Evolutionary conservation across 2,113 vertebrate genomes (phyloP), one percentile per base, ranked within the genome.

Genomic region (Solenodon paradoxus): DNA sequence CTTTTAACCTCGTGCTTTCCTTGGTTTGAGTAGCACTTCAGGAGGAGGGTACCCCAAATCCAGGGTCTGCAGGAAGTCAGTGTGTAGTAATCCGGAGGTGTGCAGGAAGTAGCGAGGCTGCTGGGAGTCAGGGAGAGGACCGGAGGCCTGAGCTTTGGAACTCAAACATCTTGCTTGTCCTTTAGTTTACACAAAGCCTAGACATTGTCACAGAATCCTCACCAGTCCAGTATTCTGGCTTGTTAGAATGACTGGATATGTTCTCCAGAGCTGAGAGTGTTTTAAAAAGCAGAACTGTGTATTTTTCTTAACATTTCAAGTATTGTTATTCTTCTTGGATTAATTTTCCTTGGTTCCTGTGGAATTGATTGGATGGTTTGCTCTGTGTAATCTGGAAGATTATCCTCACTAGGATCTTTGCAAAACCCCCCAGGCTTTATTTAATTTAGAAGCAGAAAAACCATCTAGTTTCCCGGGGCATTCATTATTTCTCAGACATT

Each of bases 91-190:
- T 88, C 59, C 63, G 63, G 71, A 97, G 95, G 96, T 97, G 94
- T 88, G 57, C 95, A 96, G 97, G 96, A 96, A 96, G 90, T 63
- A 72, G 81, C 42, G 57, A 94, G 95, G 26, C 93, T 74, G 51
- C 80, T 47, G 82, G 57, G 80, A 80, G 59, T 49, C 47, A 1
- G 10, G 9, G 71, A 87, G 49, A 74, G 35, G 63, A 84, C 53
- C 69, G 6, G 28, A 49, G 89, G 45, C 68, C 75, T 19, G 49
- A 82, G 94, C 45, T 0, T 42, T 3, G 57, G 49, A 86, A 55
- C 77, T 53, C 51, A 26, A 7, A 17, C 17, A 35, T 26, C 69
- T 87, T 77, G 40, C 45, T 78, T 66, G 68, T 68, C 53, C 78
- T 82, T 90, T 59, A 30, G 77, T 88, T 85, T 79, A 75, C 47